phyloP scores from a whole-genome alignment of 1,140 invertebrate genomes.

The Sitophilus oryzae region DNA sequence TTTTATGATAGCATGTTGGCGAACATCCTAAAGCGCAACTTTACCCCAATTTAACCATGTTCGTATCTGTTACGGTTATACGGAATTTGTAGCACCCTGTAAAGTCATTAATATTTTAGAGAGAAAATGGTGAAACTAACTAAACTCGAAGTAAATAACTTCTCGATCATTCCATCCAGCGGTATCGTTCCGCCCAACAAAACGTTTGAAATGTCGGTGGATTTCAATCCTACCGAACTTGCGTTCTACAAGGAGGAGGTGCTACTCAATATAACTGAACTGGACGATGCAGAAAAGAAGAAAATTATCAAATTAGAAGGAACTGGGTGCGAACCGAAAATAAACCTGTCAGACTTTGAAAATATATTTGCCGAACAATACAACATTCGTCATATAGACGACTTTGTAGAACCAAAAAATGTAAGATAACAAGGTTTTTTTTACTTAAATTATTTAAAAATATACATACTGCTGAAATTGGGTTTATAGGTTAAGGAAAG shows the following conservation, averaged over 20 bases:
- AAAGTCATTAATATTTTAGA: too few relatives aligned
- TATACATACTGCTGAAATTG: too few relatives aligned
- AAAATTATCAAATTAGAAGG: conserved; percentile 22
- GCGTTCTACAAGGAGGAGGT: conserved; percentile 28
- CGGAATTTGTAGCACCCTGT: too few relatives aligned
- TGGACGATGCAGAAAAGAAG: conserved; percentile 25
- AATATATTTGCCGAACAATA: conserved; percentile 34
- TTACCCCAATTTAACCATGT: too few relatives aligned
- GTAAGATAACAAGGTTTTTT: too few relatives aligned
- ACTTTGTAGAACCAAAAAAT: conserved; percentile 27
- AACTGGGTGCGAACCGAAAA: conserved; percentile 28
- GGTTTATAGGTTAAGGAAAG: too few relatives aligned
- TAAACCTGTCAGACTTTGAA: conserved; percentile 30
- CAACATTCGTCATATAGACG: conserved; percentile 26
- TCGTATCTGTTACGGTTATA: too few relatives aligned
- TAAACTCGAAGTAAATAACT: conserved; percentile 28
- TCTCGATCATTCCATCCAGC: conserved; percentile 31
- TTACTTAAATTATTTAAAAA: too few relatives aligned
- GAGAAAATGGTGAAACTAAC: conserved; percentile 25
- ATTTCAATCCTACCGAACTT: conserved; percentile 22
- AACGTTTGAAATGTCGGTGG: conserved; percentile 24
- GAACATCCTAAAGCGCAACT: too few relatives aligned
- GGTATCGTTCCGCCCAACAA: conserved; percentile 29
- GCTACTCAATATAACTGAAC: conserved; percentile 30
- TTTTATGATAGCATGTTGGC: too few relatives aligned